Evolutionary conservation across 2,113 vertebrate species (phyloP).

Genomic region (Dipodomys merriami): DNA sequence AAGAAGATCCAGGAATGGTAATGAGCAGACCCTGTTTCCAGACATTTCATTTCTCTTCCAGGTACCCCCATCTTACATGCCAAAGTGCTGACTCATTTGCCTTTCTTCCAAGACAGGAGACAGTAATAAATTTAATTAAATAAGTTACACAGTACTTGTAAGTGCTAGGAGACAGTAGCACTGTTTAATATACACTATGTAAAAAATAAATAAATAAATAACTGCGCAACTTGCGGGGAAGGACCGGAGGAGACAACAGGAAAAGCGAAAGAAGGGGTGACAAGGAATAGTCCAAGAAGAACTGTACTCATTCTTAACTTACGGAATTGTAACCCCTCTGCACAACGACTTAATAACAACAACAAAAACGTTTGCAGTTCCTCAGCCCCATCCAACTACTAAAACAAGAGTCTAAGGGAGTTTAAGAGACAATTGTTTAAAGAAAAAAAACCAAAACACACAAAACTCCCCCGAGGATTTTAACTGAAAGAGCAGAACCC

Average conservation of each 20-base stretch:
- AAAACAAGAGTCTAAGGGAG: not conserved
- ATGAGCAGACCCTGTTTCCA: not conserved
- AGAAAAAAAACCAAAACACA: not conserved
- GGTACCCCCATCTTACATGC: not conserved
- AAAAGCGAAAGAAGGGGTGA: too few species aligned
- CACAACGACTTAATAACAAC: too few species aligned
- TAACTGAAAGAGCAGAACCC: not conserved
- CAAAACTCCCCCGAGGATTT: not conserved
- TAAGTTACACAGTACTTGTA: not conserved
- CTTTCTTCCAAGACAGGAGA: too few species aligned
- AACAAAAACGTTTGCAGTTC: too few species aligned
- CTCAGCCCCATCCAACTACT: not conserved
- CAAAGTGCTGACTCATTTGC: conserved; percentile 53
- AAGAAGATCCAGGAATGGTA: not conserved
- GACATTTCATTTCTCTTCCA: not conserved
- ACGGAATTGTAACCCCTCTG: too few species aligned
- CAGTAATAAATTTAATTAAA: not conserved
- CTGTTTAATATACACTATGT: too few species aligned
- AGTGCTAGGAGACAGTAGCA: not conserved
- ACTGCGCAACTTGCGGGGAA: too few species aligned
- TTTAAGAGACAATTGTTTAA: not conserved
- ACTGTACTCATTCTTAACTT: too few species aligned
- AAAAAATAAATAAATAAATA: too few species aligned
- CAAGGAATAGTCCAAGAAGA: too few species aligned
- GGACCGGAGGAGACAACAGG: too few species aligned